Evolutionary conservation across 1,140 invertebrate genomes (phyloP).

Genomic region (Lordiphosa mommai): DNA sequence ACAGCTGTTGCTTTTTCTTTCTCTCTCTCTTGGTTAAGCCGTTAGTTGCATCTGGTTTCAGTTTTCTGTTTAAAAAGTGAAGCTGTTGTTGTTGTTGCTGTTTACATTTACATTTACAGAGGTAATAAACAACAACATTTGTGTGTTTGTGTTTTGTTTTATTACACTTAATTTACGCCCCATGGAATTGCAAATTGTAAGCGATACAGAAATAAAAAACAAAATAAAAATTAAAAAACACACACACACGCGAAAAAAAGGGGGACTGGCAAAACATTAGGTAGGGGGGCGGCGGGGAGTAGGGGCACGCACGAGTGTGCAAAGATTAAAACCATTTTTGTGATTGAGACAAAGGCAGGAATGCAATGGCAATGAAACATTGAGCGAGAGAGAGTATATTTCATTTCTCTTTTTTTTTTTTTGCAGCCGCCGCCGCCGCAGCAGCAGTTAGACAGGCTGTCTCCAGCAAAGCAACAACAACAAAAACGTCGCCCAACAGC

Average conservation of each 20-base stretch:
- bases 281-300: not conserved
- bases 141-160: constrained; percentile 26
- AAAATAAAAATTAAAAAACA: constrained; percentile 2
- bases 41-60: too few species aligned
- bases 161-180: constrained; percentile 64
- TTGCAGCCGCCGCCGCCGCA: not conserved
- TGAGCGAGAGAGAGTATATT: not conserved
- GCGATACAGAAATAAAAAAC: constrained; percentile 3
- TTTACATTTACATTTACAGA: not conserved
- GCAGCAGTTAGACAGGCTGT: constrained; percentile 32
- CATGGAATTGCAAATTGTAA: constrained; percentile 39
- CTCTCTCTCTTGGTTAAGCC: not conserved
- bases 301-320: constrained; percentile 34
- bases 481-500: constrained; percentile 1
- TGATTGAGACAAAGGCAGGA: constrained; percentile 60
- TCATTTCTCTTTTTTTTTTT: not conserved
- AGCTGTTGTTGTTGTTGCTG: constrained; percentile 6
- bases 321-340: constrained; percentile 65
- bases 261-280: not conserved
- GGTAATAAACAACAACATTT: too few species aligned
- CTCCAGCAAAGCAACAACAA: constrained; percentile 11
- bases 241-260: constrained; percentile 23
- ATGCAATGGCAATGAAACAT: constrained; percentile 31
- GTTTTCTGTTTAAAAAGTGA: constrained; percentile 1
- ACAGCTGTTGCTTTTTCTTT: constrained; percentile 2